Base-by-base conservation (phyloP, 2,113 vertebrate genomes). In the Centrocercus urophasianus region DNA sequence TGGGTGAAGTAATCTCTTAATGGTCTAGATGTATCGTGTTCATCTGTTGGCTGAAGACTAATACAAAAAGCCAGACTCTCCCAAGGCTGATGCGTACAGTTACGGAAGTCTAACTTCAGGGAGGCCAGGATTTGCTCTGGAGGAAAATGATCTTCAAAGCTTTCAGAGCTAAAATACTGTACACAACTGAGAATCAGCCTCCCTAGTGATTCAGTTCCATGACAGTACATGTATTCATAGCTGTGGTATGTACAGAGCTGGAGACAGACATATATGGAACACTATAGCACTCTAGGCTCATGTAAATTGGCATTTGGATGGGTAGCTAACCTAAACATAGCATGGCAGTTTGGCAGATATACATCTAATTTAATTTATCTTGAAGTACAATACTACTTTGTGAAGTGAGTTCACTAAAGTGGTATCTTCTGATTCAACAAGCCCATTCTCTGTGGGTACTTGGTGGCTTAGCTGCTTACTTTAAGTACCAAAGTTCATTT, bases 211-310 rank as follows among this genome's bases (percentile, higher is more conserved):
- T 95, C 66, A 2, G 0, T 72, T 83, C 63, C 61, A 65, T 28
- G n/a, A 65, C 86, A 72, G 57, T 19, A 78, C 42, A 73, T 36
- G 61, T 18, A 84, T 81, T 97, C 87, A 97, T 91, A 75, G 85
- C 85, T 93, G 76, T 90, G 94, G 89, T 91, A 95, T 95, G 95
- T 78, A 47, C 75, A 83, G 88, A 78, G 83, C 72, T 73, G 59
- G 69, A 95, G 96, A 93, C 32, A 95, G 93, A 95, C 94, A 88
- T 95, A 93, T 95, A 95, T 95, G 86, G 96, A 78, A 30, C 80
- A 91, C 56, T 93, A 83, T 43, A 72, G 61, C 17, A 61, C 69
- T 83, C 56, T 54, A 14, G 27, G 57, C 78, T 93, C 57, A 54
- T 38, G 30, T 27, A 78, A 78, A 86, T 81, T 83, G 81, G 48